Percentiles rank a stretch among this genome's conserved stretches.
Evolutionary conservation across 2,888 invertebrate genomes (phyloP).

Genomic region (Cheilosia scutellata): DNA sequence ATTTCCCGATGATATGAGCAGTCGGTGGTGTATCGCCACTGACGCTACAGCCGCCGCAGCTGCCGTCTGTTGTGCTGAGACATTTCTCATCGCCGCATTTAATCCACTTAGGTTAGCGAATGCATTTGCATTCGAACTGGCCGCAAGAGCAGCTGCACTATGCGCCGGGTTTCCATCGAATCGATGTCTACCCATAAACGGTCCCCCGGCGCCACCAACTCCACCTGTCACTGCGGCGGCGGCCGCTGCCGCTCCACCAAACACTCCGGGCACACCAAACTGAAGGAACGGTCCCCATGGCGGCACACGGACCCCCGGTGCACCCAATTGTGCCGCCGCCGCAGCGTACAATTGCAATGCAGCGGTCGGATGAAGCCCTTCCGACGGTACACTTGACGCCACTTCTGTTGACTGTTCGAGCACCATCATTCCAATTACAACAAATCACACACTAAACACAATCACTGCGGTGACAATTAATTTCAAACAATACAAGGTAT

Average conservation of each 20-base stretch:
- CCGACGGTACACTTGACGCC: constrained; percentile 80
- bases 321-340: constrained; percentile 82
- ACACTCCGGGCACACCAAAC: constrained; percentile 82
- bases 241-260: constrained; percentile 79
- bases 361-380: constrained; percentile 82
- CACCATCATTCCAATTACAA: constrained; percentile 61
- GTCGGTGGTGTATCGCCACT: constrained; percentile 82
- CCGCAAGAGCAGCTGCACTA: constrained; percentile 81
- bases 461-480: constrained; percentile 50
- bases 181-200: constrained; percentile 81
- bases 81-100: constrained; percentile 82
- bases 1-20: constrained; percentile 81
- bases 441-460: constrained; percentile 21
- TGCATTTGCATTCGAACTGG: constrained; percentile 81
- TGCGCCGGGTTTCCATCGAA: constrained; percentile 80
- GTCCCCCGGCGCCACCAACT: constrained; percentile 65
- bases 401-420: constrained; percentile 68
- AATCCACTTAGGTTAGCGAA: constrained; percentile 83
- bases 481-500: background rate
- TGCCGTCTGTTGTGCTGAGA: constrained; percentile 82
- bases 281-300: constrained; percentile 83
- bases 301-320: constrained; percentile 82
- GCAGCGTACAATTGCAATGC: constrained; percentile 82
- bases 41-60: constrained; percentile 83
- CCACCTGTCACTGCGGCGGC: constrained; percentile 60